phyloP scores from a whole-genome alignment of 1,140 invertebrate species.

The Euwallacea similis region DNA sequence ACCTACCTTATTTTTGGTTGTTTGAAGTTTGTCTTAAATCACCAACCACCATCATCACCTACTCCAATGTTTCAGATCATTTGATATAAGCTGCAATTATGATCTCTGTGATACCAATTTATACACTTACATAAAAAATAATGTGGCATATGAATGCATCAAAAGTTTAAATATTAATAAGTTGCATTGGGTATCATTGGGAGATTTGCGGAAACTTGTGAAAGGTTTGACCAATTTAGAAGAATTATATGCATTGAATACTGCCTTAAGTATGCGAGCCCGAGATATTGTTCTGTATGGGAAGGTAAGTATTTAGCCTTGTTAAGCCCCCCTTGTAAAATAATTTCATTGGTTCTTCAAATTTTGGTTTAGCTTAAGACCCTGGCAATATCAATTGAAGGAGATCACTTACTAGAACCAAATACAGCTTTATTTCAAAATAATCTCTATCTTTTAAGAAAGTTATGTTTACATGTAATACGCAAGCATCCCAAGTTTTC shows the following conservation, averaged over 20 bases:
- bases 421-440: constrained; percentile 17
- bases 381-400: constrained; percentile 27
- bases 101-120: constrained; percentile 16
- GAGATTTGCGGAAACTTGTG: constrained; percentile 30
- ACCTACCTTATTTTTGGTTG: neutral
- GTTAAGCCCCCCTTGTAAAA: too few relatives aligned
- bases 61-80: constrained; percentile 17
- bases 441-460: constrained; percentile 26
- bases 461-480: constrained; percentile 32
- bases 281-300: constrained; percentile 29
- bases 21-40: neutral
- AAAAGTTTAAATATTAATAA: constrained; percentile 37
- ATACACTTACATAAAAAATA: constrained; percentile 12
- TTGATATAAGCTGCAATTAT: constrained; percentile 29
- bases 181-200: constrained; percentile 35
- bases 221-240: constrained; percentile 32
- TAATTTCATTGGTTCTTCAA: too few relatives aligned
- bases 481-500: constrained; percentile 12
- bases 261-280: constrained; percentile 27
- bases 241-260: constrained; percentile 37
- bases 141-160: constrained; percentile 30
- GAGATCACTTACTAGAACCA: constrained; percentile 11
- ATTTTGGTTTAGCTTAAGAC: constrained; percentile 29
- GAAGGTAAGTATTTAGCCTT: constrained; percentile 21
- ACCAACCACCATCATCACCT: neutral